Percentiles rank a stretch among this genome's conserved stretches.
These are phyloP conservation scores for Leucozona laternaria DNA, from an alignment of 2,888 invertebrate species.

Conservation along the genomic window DNA sequence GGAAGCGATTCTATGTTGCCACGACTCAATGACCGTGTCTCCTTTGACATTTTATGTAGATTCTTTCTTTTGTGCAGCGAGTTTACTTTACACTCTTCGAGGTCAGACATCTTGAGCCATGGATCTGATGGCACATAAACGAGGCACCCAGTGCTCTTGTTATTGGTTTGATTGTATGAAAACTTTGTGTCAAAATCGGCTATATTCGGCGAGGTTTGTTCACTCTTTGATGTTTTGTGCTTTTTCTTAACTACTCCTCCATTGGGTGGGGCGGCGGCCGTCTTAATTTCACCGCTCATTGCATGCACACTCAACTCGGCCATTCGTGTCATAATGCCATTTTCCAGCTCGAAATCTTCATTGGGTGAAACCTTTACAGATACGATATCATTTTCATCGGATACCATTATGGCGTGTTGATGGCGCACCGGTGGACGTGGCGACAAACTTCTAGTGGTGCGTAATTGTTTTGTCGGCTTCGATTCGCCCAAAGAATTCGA, in stretches of 20 bases:
- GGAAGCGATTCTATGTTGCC: constrained; percentile 68
- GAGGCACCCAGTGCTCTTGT: constrained; percentile 81
- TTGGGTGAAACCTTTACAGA: constrained; percentile 79
- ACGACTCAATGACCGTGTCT: constrained; percentile 76
- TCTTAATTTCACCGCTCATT: constrained; percentile 15
- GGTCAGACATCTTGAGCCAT: constrained; percentile 82
- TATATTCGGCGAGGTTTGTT: constrained; percentile 83
- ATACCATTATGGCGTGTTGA: constrained; percentile 79
- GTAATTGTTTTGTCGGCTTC: constrained; percentile 78
- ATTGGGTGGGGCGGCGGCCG: not conserved
- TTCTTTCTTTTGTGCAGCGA: constrained; percentile 67
- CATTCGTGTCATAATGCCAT: constrained; percentile 42
- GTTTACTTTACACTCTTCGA: constrained; percentile 64
- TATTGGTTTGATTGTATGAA: constrained; percentile 78
- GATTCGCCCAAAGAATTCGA: constrained; percentile 79
- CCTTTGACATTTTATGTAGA: constrained; percentile 72
- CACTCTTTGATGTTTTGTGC: constrained; percentile 81
- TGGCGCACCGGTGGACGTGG: constrained; percentile 79
- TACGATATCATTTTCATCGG: constrained; percentile 78
- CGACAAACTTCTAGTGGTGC: constrained; percentile 79
- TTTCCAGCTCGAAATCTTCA: constrained; percentile 77
- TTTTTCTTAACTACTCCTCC: constrained; percentile 54
- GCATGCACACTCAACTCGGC: constrained; percentile 40
- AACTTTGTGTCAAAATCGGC: constrained; percentile 79
- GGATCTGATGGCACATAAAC: constrained; percentile 82